Evolutionary conservation across 1,140 invertebrate species (phyloP).

Genomic region (Zaprionus gabonicus): DNA sequence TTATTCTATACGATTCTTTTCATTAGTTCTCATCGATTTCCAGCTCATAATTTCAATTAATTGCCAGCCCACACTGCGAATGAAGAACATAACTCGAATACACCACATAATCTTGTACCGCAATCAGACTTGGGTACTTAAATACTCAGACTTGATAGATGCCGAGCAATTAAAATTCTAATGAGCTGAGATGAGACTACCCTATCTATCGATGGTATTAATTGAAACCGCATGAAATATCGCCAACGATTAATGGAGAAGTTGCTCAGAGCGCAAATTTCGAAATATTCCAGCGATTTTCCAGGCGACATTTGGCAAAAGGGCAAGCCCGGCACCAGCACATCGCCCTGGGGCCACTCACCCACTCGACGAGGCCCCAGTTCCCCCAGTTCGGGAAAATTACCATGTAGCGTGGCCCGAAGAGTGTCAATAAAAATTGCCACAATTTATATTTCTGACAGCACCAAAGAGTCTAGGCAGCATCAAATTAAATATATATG

Average conservation of each 20-base stretch:
- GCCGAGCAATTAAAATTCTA: not conserved
- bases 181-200: not conserved
- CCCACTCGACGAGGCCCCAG: conserved; percentile 3
- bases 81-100: not conserved
- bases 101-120: not conserved
- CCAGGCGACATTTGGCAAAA: conserved; percentile 62
- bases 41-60: conserved; percentile 9
- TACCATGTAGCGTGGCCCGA: conserved; percentile 36
- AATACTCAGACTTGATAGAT: not conserved
- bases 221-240: conserved; percentile 4
- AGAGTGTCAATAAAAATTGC: conserved; percentile 62
- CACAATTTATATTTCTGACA: conserved; percentile 76
- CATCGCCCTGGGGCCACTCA: conserved; percentile 9
- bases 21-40: not conserved
- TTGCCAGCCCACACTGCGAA: not conserved
- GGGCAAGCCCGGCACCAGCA: conserved; percentile 41
- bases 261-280: conserved; percentile 56
- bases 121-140: not conserved
- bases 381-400: conserved; percentile 11
- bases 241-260: not conserved
- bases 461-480: conserved; percentile 24
- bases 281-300: conserved; percentile 8
- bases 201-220: not conserved
- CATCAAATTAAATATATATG: conserved; percentile 48
- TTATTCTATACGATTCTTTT: not conserved